These are phyloP conservation scores for Selenia dentaria DNA, from an alignment of 2,888 invertebrate genomes.

Conservation along the genomic window DNA sequence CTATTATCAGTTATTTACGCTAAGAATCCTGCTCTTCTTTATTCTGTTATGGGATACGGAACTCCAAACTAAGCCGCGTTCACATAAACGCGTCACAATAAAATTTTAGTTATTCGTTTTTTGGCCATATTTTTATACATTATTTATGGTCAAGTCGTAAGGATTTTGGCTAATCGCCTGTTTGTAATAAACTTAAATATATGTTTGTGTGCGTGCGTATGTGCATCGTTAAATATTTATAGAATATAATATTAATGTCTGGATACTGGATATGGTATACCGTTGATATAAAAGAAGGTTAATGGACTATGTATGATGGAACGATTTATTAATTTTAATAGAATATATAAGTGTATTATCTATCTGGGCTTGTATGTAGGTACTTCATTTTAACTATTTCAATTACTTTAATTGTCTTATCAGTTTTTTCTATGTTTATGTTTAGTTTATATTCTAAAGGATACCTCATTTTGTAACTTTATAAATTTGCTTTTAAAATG, in stretches of 20 bases:
- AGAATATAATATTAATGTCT: slow-evolving; percentile 36
- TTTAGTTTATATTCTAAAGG: no score
- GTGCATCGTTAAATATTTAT: slow-evolving; percentile 62
- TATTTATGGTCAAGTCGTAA: slow-evolving; percentile 69
- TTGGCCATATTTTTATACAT: slow-evolving; percentile 58
- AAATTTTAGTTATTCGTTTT: slow-evolving; percentile 62
- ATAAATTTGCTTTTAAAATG: no score
- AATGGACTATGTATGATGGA: slow-evolving; percentile 6
- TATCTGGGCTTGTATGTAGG: no score
- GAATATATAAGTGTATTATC: no score
- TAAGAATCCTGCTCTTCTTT: no score
- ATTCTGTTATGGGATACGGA: slow-evolving; percentile 36
- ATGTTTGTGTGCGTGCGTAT: slow-evolving; percentile 51
- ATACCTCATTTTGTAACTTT: no score
- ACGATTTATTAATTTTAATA: not conserved
- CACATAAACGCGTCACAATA: slow-evolving; percentile 65
- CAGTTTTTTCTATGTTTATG: no score
- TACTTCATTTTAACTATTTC: no score
- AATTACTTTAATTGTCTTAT: no score
- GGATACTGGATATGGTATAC: slow-evolving; percentile 3
- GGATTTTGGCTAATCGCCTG: slow-evolving; percentile 69
- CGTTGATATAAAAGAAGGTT: slow-evolving; percentile 11
- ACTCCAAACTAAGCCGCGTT: slow-evolving; percentile 42
- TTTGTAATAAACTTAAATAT: slow-evolving; percentile 54
- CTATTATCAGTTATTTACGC: no score